Evolutionary conservation across 2,113 vertebrate genomes (phyloP), one percentile per base, ranked within the genome.

Genomic region (Lycocorax pyrrhopterus): DNA sequence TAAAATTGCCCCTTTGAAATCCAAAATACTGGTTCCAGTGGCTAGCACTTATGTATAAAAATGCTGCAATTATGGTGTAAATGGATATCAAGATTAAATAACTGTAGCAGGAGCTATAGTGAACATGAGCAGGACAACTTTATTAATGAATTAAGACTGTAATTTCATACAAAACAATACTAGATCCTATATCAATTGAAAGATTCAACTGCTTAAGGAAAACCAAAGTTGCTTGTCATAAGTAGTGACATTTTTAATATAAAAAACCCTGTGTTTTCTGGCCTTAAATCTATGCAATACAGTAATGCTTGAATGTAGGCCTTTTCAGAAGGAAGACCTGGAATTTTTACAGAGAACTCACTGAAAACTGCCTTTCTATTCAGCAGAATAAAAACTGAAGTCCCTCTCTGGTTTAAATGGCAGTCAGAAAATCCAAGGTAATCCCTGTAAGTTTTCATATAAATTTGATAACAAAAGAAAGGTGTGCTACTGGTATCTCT

Each of bases 391-490:
- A 94, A 93, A 84, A 60, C 47, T 37, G 47, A 82, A 30, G 84
- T 69, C n/a, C 17, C 79, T 43, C 23, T 93, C 74, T 90, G 74
- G 44, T 89, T 96, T 96, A 95, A 96, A 90, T 44, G 59, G 55
- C 83, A 83, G 43, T 72, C 86, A 95, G 87, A 72, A 96, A 97
- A 97, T 93, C 80, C 74, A 80, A 82, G 49, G 84, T 94, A 95
- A 97, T 96, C 94, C 81, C 58, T 95, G 32, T 89, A 97, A 96
- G 74, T 95, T 97, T 96, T 96, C 84, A 74, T 93, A 87, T 86
- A 82, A 94, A 95, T 90, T 94, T 71, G 73, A 94, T 95, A 96
- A 95, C 92, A 79, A 94, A 77, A 91, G 85, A 68, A 95, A 93
- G 79, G 64, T 93, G 37, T 91, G 63, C 89, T 96, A 35, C 72